Base-by-base conservation (phyloP, 2,113 vertebrate species). In the Forbesichthys papilliferus region DNA sequence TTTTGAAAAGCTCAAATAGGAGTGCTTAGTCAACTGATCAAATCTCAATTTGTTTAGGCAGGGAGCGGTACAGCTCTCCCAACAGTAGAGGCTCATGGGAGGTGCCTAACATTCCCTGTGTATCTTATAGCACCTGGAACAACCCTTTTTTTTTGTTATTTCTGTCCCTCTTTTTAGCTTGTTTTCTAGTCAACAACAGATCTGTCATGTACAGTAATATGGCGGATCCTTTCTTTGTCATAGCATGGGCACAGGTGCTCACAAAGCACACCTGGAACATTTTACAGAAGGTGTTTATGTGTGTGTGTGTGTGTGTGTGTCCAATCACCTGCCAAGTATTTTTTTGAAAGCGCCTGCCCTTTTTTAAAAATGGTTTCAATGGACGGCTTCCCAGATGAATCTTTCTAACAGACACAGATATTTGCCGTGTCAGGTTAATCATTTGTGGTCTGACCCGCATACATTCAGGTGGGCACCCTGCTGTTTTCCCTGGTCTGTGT, bases 11-110 rank as follows among this genome's bases (percentile, higher is more conserved):
- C 56, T 71, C 60, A 62, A 48, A 51, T 48, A 42, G 64, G 36
- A 67, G 74, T 65, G 18, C 18, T 59, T 58, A 46, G 33, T 57
- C 20, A 52, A 57, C 57, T 61, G 48, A 11, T 9, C 10, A 14
- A 66, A 78, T 75, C 79, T 84, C 66, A 69, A 66, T 85, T 80
- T 80, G 74, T 84, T 85, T 76, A 76, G 73, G 56, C 36, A 78
- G 75, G 83, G 80, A 73, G 86, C 78, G 86, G 78, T 68, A 53
- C 1, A 58, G 65, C 57, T 61, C 77, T 52, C 66, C 64, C 59
- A 16, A 33, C 61, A 34, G 33, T 48, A 67, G 71, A 73, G 78
- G 54, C 76, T 77, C 14, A 7, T 65, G 47, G 78, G 75, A 67
- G 74, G 77, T 66, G 74, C 27, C 54, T 71, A 77, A 73, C 61